phyloP scores from a whole-genome alignment of 1,140 invertebrate genomes.

The Anagrus nilaparvatae region DNA sequence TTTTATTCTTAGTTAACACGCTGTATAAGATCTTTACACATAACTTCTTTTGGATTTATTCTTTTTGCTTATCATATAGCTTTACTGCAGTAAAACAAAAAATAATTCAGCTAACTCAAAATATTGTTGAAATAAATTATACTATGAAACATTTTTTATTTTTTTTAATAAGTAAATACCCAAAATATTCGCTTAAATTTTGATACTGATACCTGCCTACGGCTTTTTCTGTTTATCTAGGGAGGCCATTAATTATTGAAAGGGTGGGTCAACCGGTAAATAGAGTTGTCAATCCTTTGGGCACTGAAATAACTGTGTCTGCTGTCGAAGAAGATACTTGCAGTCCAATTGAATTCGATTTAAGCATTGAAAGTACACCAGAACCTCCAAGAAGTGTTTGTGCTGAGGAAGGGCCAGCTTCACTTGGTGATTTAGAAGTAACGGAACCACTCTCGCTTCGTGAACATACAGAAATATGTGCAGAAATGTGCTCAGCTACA shows the following conservation, averaged over 20 bases:
- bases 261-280: constrained; percentile 47
- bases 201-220: constrained; percentile 62
- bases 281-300: constrained; percentile 61
- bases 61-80: no score
- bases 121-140: no score
- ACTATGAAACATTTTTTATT: no score
- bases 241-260: constrained; percentile 50
- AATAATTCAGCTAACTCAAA: no score
- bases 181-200: no score
- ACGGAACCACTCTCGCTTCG: constrained; percentile 27
- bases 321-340: constrained; percentile 37
- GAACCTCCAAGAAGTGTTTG: constrained; percentile 33
- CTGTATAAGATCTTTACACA: no score
- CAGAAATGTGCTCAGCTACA: constrained; percentile 36
- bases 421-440: constrained; percentile 30
- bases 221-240: constrained; percentile 62
- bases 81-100: no score
- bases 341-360: not conserved
- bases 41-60: no score
- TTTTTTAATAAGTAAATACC: no score
- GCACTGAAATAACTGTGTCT: constrained; percentile 53
- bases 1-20: no score
- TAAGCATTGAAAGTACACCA: not conserved
- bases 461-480: constrained; percentile 37
- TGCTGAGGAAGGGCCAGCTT: constrained; percentile 43